These are phyloP conservation scores for Caenorhabditis sp. DNA, from an alignment of 2,888 invertebrate genomes.

Conservation along the genomic window DNA sequence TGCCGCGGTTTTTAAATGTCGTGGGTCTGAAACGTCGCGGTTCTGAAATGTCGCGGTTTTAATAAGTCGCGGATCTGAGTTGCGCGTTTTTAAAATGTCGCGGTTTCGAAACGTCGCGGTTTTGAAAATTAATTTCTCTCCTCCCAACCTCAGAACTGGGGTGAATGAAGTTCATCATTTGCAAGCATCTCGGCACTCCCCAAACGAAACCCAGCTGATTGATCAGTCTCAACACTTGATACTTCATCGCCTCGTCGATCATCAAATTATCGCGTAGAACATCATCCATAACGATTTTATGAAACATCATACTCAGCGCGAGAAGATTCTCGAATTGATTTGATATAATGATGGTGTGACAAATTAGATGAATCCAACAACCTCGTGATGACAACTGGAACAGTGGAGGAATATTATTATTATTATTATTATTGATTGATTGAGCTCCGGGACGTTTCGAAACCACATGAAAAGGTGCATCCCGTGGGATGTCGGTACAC, in stretches of 20 bases:
- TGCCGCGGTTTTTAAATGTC: too few species aligned
- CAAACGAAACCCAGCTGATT: slow-evolving; percentile 11
- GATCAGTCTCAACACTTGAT: slow-evolving; percentile 12
- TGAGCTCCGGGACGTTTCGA: too few species aligned
- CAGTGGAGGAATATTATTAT: too few species aligned
- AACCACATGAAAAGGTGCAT: too few species aligned
- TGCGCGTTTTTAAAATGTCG: neutral
- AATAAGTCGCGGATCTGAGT: too few species aligned
- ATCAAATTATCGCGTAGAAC: neutral
- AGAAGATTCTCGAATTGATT: slow-evolving; percentile 7
- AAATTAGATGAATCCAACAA: slow-evolving; percentile 16
- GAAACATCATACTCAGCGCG: neutral
- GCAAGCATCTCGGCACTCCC: slow-evolving; percentile 14
- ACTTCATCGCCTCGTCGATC: slow-evolving; percentile 4
- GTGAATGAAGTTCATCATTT: slow-evolving; percentile 7
- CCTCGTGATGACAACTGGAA: slow-evolving; percentile 17
- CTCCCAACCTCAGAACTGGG: neutral
- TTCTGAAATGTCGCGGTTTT: too few species aligned
- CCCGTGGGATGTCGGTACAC: too few species aligned
- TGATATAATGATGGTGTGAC: slow-evolving; percentile 11
- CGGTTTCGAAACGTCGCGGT: too few species aligned
- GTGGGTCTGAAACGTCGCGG: too few species aligned
- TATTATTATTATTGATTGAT: too few species aligned
- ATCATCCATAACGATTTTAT: neutral
- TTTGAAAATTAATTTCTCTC: neutral